These are phyloP conservation scores for Globodera rostochiensis DNA, from an alignment of 1,140 invertebrate genomes.

Conservation along the genomic window DNA sequence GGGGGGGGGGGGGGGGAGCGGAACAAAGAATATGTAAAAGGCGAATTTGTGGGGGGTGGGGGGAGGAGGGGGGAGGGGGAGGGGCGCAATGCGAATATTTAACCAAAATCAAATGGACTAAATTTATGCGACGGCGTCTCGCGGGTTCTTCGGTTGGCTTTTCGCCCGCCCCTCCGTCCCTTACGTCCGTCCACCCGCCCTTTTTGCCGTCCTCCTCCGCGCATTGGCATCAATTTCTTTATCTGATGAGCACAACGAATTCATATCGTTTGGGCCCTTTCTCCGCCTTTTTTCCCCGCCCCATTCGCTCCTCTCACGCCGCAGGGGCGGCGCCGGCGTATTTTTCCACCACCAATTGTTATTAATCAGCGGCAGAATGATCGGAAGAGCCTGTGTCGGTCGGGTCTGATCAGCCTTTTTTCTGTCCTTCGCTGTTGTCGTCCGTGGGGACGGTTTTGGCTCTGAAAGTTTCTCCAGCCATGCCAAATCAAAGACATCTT, in stretches of 20 bases:
- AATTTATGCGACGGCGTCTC: neutral
- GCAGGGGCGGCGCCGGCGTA: slow-evolving; percentile 23
- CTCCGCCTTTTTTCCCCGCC: slow-evolving; percentile 5
- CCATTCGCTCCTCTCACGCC: neutral
- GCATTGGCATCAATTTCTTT: no score
- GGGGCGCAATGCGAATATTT: no score
- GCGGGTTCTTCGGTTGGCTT: neutral
- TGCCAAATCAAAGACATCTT: slow-evolving; percentile 2
- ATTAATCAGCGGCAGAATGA: slow-evolving; percentile 27
- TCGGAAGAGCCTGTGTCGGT: slow-evolving; percentile 19
- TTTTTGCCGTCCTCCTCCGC: no score
- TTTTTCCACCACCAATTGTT: slow-evolving; percentile 34
- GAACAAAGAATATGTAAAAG: no score
- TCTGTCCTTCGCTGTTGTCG: neutral
- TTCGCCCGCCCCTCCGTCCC: neutral
- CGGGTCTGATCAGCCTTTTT: neutral
- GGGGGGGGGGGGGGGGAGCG: no score
- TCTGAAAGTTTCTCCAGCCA: neutral
- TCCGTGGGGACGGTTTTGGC: neutral
- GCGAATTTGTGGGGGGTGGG: no score
- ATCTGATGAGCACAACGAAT: no score
- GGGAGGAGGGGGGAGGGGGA: no score
- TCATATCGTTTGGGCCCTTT: neutral
- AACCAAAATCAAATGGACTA: neutral
- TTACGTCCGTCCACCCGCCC: neutral